Conservation (phyloP, 2,113 vertebrate genomes). For the Lathamus discolor region DNA sequence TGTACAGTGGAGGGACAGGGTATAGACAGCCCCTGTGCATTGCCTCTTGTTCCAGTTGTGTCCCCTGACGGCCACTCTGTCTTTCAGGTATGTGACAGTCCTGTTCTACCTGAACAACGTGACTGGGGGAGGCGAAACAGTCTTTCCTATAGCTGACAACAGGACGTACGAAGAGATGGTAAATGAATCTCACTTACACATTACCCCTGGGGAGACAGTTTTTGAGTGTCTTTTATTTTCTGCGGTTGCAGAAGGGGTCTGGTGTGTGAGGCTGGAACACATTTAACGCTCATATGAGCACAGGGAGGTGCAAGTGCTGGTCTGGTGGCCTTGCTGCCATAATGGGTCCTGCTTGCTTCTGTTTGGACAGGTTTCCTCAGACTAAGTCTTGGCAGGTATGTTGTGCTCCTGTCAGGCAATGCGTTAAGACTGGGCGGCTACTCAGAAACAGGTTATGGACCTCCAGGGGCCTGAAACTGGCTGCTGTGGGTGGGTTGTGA, state of each 20-base stretch:
- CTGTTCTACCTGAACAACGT: constrained; percentile 92
- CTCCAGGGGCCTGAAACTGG: not conserved
- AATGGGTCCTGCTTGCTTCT: not conserved
- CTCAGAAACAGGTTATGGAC: not conserved
- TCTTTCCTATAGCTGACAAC: constrained; percentile 95
- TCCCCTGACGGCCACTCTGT: not conserved
- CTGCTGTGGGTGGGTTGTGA: not conserved
- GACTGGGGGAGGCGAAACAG: constrained; percentile 88
- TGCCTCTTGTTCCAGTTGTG: not conserved
- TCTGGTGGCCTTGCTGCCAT: not conserved
- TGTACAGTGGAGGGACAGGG: not conserved
- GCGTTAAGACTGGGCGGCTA: not conserved
- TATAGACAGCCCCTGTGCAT: not conserved
- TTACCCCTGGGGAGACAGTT: not conserved
- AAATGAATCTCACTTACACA: not conserved
- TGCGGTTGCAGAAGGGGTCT: not conserved
- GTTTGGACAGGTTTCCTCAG: not conserved
- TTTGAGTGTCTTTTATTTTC: not conserved
- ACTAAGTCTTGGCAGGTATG: not conserved
- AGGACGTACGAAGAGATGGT: constrained; percentile 93
- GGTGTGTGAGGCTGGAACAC: not conserved
- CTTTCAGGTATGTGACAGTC: constrained; percentile 89
- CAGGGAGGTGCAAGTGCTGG: not conserved
- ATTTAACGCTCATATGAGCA: not conserved
- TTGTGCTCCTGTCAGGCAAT: not conserved